Percentiles rank a stretch among this genome's conserved stretches.
Conservation (phyloP, 2,113 vertebrate species). For the Spilogale gracilis region DNA sequence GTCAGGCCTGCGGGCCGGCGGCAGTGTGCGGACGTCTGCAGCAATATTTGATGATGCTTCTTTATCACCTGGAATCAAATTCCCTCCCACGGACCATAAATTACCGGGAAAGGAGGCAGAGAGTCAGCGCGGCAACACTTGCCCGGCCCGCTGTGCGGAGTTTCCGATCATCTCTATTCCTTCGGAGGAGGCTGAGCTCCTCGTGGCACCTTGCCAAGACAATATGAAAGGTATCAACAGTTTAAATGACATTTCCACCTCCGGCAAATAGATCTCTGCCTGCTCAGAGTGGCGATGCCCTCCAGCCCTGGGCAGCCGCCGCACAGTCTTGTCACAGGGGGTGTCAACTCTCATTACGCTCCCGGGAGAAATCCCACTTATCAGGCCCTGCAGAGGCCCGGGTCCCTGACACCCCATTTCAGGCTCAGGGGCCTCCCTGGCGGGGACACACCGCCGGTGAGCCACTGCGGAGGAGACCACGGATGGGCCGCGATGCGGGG, state of each 20-base stretch:
- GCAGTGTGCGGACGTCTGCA: accelerated
- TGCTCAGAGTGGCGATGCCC: slow-evolving; percentile 85
- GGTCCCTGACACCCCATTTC: slow-evolving; percentile 85
- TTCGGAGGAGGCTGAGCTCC: slow-evolving; percentile 66
- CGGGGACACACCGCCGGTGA: neutral
- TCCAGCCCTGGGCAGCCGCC: slow-evolving; percentile 89
- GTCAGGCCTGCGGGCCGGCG: accelerated
- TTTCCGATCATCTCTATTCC: slow-evolving; percentile 36
- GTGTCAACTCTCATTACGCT: slow-evolving; percentile 92
- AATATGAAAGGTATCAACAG: slow-evolving; percentile 82
- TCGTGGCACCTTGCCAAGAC: slow-evolving; percentile 57
- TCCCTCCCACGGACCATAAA: neutral
- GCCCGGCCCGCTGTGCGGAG: neutral
- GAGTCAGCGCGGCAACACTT: neutral
- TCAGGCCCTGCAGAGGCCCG: slow-evolving; percentile 88
- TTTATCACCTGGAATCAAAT: slow-evolving; percentile 48
- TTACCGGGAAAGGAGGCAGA: neutral
- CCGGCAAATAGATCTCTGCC: slow-evolving; percentile 86
- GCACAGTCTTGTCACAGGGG: slow-evolving; percentile 91
- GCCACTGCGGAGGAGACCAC: neutral
- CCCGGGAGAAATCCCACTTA: slow-evolving; percentile 87
- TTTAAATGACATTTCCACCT: slow-evolving; percentile 88
- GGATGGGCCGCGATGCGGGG: neutral
- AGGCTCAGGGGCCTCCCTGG: neutral
- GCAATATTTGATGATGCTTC: neutral